Conservation (phyloP, 2,888 invertebrate species). For the Furcula furcula region DNA sequence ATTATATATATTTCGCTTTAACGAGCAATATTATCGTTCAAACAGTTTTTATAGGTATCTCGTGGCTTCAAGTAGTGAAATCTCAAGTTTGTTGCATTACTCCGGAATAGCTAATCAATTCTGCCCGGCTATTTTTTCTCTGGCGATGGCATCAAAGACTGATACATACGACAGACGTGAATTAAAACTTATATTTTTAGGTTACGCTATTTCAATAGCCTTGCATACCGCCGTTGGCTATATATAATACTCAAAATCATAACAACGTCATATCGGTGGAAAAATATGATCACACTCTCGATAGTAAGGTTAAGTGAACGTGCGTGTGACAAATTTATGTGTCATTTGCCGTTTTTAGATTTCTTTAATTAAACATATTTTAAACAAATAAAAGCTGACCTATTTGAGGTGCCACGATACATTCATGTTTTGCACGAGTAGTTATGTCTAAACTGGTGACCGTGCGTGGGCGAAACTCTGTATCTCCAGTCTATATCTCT, state of each 20-base stretch:
- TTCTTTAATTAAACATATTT: conserved; percentile 15
- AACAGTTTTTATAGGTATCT: conserved; percentile 8
- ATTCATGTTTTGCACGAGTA: conserved; percentile 11
- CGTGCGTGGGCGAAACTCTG: conserved; percentile 18
- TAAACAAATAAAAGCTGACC: conserved; percentile 16
- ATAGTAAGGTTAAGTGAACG: conserved; percentile 6
- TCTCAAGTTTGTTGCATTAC: not conserved
- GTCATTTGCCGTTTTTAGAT: conserved; percentile 11
- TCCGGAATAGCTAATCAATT: not conserved
- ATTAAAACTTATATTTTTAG: conserved; percentile 21
- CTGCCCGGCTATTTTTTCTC: conserved; percentile 9
- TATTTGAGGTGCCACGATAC: conserved; percentile 9
- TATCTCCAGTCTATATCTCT: conserved; percentile 7
- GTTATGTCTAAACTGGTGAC: conserved; percentile 22
- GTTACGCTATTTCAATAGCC: conserved; percentile 15
- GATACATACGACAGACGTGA: conserved; percentile 11
- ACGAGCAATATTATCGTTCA: conserved; percentile 12
- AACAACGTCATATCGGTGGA: conserved; percentile 16
- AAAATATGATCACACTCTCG: conserved; percentile 14
- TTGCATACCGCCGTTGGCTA: conserved; percentile 24
- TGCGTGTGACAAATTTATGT: conserved; percentile 16
- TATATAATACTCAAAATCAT: conserved; percentile 11
- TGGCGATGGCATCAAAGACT: conserved; percentile 24
- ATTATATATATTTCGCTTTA: conserved; percentile 17
- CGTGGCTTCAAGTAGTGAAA: conserved; percentile 2